Percentiles rank a stretch among this genome's conserved stretches.
These are phyloP conservation scores for Girardinichthys multiradiatus DNA, from an alignment of 2,113 vertebrate species.

Conservation along the genomic window DNA sequence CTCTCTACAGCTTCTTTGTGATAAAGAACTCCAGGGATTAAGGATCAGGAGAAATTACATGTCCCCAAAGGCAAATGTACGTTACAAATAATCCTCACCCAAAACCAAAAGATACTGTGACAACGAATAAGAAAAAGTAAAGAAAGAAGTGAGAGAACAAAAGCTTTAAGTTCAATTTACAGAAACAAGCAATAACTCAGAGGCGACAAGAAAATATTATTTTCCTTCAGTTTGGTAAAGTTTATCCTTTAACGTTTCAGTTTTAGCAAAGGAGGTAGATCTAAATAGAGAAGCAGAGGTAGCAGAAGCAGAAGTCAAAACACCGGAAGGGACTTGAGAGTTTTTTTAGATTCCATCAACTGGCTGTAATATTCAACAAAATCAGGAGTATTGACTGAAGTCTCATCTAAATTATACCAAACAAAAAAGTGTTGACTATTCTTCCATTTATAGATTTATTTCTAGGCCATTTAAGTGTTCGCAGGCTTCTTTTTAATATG, in stretches of 20 bases:
- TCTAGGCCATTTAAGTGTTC: too few relatives aligned
- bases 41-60: not conserved
- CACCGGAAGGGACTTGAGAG: too few relatives aligned
- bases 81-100: slow-evolving; percentile 2
- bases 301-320: too few relatives aligned
- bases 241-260: too few relatives aligned
- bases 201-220: not conserved
- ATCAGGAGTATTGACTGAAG: too few relatives aligned
- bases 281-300: not conserved
- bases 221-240: not conserved
- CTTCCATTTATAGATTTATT: too few relatives aligned
- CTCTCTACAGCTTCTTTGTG: slow-evolving; percentile 4
- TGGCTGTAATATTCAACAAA: too few relatives aligned
- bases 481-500: too few relatives aligned
- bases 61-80: not conserved
- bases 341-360: too few relatives aligned
- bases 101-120: not conserved
- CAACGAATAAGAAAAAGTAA: not conserved
- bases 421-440: too few relatives aligned
- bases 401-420: too few relatives aligned
- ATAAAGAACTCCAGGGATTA: slow-evolving; percentile 7
- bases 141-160: not conserved
- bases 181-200: not conserved
- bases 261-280: not conserved
- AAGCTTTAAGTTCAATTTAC: not conserved